Evolutionary conservation across 2,888 invertebrate genomes (phyloP).

Genomic region (Caenorhabditis virilis): DNA sequence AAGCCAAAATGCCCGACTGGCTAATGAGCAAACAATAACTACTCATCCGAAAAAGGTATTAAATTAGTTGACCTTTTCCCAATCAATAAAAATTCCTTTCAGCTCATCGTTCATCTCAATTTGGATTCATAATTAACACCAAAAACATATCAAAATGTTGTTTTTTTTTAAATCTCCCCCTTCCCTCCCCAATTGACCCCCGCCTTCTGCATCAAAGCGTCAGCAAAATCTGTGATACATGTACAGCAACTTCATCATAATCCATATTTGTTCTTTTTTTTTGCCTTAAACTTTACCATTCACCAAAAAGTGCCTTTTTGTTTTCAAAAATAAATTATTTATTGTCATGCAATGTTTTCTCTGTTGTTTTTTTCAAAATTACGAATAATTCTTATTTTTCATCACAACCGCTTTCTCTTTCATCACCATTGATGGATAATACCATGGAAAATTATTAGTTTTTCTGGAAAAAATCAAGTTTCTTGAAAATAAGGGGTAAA

Average conservation of each 20-base stretch:
- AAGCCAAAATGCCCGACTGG: no score
- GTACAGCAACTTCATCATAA: background rate
- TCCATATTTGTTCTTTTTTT: background rate
- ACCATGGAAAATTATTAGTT: conserved; percentile 43
- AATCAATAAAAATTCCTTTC: no score
- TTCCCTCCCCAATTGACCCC: no score
- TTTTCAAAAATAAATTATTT: background rate
- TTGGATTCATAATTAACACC: no score
- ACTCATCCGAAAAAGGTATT: no score
- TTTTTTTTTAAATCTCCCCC: background rate
- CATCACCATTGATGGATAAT: conserved; percentile 49
- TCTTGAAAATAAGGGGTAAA: conserved; percentile 7
- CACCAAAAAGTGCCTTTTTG: conserved; percentile 13
- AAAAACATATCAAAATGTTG: background rate
- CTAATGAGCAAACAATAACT: no score
- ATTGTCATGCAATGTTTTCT: background rate
- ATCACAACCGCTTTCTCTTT: conserved; percentile 53
- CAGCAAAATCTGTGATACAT: conserved; percentile 5
- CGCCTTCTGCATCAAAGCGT: background rate
- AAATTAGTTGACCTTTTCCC: no score
- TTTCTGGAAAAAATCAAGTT: conserved; percentile 9
- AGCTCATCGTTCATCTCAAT: no score
- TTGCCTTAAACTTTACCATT: background rate
- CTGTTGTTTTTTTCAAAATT: background rate
- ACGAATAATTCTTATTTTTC: conserved; percentile 35